These are phyloP conservation scores for Melanophora roralis DNA, from an alignment of 2,888 invertebrate species.

Conservation along the genomic window DNA sequence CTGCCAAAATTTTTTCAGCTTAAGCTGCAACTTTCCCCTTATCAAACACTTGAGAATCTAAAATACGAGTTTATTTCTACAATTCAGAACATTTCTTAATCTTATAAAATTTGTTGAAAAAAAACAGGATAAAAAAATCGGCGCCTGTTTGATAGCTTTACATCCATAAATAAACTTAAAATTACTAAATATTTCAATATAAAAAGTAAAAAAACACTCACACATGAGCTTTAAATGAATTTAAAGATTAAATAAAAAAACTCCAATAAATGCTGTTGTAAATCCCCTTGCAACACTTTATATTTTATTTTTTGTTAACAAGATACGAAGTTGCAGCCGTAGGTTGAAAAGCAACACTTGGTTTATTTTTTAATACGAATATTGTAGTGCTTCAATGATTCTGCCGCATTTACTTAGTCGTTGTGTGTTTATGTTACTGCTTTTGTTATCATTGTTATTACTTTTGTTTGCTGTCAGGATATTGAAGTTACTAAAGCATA, in stretches of 20 bases:
- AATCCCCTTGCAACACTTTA: conserved; percentile 51
- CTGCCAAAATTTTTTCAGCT: too few species aligned
- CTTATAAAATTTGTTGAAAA: too few species aligned
- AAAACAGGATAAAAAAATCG: neutral
- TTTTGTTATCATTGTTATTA: conserved; percentile 67
- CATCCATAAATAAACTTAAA: neutral
- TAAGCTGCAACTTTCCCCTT: too few species aligned
- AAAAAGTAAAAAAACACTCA: neutral
- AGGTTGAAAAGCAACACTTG: conserved; percentile 68
- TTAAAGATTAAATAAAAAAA: conserved; percentile 41
- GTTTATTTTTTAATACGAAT: neutral
- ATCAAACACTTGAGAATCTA: too few species aligned
- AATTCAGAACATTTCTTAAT: too few species aligned
- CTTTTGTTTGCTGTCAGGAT: conserved; percentile 67
- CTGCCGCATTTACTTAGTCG: neutral
- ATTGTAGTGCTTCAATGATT: conserved; percentile 63
- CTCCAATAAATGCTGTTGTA: conserved; percentile 32
- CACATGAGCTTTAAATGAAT: conserved; percentile 15
- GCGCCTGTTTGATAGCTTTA: too few species aligned
- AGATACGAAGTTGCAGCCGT: conserved; percentile 67
- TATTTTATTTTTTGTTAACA: conserved; percentile 56
- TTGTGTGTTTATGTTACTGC: conserved; percentile 57
- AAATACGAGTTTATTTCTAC: too few species aligned
- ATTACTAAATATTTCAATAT: neutral
- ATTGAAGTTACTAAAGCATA: conserved; percentile 75